Conservation (phyloP, 2,113 vertebrate species). For the Chlorocebus sabaeus region DNA sequence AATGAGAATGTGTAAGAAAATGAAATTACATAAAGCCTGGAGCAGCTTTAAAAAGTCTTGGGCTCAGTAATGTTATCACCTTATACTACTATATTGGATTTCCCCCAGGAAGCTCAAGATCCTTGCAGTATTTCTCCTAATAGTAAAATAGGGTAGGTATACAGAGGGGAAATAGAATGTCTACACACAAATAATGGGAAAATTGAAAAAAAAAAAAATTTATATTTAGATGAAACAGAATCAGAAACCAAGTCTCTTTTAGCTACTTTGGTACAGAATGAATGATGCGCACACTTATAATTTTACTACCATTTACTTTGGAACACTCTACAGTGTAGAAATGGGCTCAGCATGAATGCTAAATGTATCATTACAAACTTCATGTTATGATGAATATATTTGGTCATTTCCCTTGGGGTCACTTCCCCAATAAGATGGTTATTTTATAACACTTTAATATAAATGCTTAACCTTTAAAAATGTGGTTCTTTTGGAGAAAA, state of each 20-base stretch:
- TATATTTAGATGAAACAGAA: not conserved
- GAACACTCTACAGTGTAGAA: not conserved
- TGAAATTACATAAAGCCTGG: not conserved
- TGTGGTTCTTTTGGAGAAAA: constrained; percentile 56
- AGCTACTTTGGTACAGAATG: not conserved
- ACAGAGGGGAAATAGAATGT: not conserved
- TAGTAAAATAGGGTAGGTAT: not conserved
- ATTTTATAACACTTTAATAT: constrained; percentile 36
- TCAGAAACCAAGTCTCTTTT: not conserved
- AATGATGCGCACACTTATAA: not conserved
- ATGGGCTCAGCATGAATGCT: not conserved
- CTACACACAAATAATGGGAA: not conserved
- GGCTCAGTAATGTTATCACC: not conserved
- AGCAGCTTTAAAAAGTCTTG: not conserved
- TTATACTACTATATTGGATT: not conserved
- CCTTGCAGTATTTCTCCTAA: not conserved
- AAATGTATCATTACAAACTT: not conserved
- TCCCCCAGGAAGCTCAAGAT: not conserved
- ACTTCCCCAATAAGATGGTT: constrained; percentile 33
- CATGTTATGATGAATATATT: not conserved
- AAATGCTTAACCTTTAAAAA: constrained; percentile 60
- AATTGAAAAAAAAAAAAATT: not conserved
- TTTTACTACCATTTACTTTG: not conserved
- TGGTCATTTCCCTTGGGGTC: not conserved
- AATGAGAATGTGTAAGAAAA: not conserved